Base-by-base conservation (phyloP, 92 coral and sea anemone genomes). In the Palythoa grandiflora region DNA sequence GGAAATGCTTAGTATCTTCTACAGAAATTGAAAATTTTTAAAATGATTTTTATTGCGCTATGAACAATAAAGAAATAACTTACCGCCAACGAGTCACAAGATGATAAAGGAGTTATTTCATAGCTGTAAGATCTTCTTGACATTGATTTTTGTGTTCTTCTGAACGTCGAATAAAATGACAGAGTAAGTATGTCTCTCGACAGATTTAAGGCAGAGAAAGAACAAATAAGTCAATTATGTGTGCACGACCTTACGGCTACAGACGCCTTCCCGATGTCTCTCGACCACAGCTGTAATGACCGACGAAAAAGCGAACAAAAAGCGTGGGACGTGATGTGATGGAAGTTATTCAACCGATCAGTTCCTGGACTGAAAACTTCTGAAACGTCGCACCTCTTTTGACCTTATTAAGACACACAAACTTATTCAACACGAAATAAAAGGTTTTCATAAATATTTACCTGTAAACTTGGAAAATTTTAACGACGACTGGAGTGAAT, bases 381-480 rank as follows among this genome's bases (percentile, higher is more conserved):
- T 3, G 28, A 63, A n/a, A 35, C 47, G 74, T 47, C 75, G 51
- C 75, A 77, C 36, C 47, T 14, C 12, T 51, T 44, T 68, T 81
- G 40, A 44, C 86, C 76, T 47, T 81, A 81, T 81, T 7, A 81
- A 81, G 86, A 63, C 73, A 81, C 86, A 63, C 48, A 68, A 81
- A 48, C 35, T 81, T 20, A 28, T 36, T 44, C 35, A 19, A 44
- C 66, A 20, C 44, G 66, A 66, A 66, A 35, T 40, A 11, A 36
- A 81, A 65, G 19, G 15, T 20, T 21, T 63, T 40, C 61, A 20
- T 75, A 65, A 81, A 66, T 68, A 65, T 66, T 81, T 65, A 81
- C 75, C 73, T 14, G 75, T 66, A 35, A 81, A 77, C 21, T 77
- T 35, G 38, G 59, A 51, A 20, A 11, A 48, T 61, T 16, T 63